Evolutionary conservation across 2,888 invertebrate genomes (phyloP).

Genomic region (Mythimna impura): DNA sequence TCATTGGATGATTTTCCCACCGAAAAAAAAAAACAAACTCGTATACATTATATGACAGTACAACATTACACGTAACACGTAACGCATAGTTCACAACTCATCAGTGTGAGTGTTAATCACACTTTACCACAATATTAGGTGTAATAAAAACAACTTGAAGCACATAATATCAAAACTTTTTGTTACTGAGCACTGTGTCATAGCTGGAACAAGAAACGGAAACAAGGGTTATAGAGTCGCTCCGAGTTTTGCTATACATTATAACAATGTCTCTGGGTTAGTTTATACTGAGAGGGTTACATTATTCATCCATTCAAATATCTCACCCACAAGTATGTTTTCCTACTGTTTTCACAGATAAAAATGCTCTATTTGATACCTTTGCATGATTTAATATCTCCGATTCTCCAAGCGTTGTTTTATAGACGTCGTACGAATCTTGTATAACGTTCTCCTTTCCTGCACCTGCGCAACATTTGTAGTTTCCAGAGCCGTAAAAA

Average conservation of each 20-base stretch:
- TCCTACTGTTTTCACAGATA: constrained; percentile 8
- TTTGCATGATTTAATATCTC: constrained; percentile 49
- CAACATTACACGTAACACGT: too few relatives aligned
- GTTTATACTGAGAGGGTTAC: constrained; percentile 31
- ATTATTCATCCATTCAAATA: constrained; percentile 43
- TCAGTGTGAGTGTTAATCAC: too few relatives aligned
- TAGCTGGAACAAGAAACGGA: constrained; percentile 29
- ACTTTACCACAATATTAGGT: neutral
- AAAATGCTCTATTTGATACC: constrained; percentile 32
- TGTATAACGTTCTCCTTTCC: constrained; percentile 41
- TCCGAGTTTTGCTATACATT: constrained; percentile 22
- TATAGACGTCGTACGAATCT: constrained; percentile 32
- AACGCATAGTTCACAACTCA: too few relatives aligned
- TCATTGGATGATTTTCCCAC: too few relatives aligned
- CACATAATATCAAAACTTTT: constrained; percentile 17
- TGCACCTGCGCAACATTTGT: constrained; percentile 48
- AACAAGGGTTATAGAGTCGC: constrained; percentile 32
- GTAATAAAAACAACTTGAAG: constrained; percentile 19
- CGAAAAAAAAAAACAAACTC: too few relatives aligned
- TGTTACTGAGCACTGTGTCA: constrained; percentile 14
- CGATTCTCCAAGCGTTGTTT: constrained; percentile 33
- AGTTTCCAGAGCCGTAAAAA: constrained; percentile 48
- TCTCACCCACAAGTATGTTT: constrained; percentile 1
- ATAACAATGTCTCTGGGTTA: constrained; percentile 40
- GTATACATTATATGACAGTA: neutral